Base-by-base conservation (phyloP, 1,140 invertebrate species). In the Phenacoccus solenopsis region DNA sequence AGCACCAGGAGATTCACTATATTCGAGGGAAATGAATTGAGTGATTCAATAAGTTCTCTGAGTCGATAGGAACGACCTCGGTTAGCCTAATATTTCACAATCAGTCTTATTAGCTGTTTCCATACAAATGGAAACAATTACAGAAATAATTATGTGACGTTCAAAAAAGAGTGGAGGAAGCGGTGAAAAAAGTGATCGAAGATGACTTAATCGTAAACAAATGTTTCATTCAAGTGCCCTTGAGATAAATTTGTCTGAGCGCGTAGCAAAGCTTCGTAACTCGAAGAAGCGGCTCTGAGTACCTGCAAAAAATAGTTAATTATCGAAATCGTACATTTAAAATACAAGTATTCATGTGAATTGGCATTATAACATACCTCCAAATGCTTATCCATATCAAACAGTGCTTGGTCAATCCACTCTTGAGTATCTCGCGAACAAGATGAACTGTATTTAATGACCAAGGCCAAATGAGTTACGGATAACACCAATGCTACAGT, bases 381-480 rank as follows among this genome's bases (percentile, higher is more conserved):
- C 59, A 89, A 77, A 79, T 89, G 86, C 16, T 82, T 81, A 74
- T 89, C 86, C 81, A 89, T 87, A 71, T 88, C 85, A 21, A 81
- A 79, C 9, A 90, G 77, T n/a, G 83, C 82, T 75, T 86, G 82
- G 74, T 89, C 86, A 72, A 89, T 88, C 80, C 86, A 88, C 25
- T 82, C 80, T 25, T 82, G 75, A 32, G 80, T 79, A 70, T 77
- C 75, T 28, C 82, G 82, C 67, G 83, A 83, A 72, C 83, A 82
- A 25, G 38, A 49, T 24, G 38, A 25, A 25, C 38, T 20, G 28
- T 70, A 56, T 28, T 64, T 70, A 0, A 82, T 81, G 5, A 84
- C 80, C 4, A 84, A 73, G 1, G 87, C 86, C 61, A 90, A 81
- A 75, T 88, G 86, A 56, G 84, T 86, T 10, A 90, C 86, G n/a